These are phyloP conservation scores for Plectropomus leopardus DNA, from an alignment of 2,113 vertebrate species.

Conservation along the genomic window DNA sequence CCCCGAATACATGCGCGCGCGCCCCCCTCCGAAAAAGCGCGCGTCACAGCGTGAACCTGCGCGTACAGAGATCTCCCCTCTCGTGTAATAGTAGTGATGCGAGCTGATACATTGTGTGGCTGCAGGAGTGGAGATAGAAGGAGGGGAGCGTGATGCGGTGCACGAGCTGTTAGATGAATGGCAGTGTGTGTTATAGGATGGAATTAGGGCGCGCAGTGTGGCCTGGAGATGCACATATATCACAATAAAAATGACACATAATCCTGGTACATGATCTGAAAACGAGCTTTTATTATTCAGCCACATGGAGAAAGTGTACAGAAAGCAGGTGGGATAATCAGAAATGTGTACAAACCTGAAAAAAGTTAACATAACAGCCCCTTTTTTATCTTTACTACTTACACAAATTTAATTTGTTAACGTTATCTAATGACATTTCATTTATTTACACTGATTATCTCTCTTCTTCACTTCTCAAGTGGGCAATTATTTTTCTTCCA, in stretches of 20 bases:
- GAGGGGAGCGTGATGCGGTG: constrained; percentile 14
- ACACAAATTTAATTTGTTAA: neutral
- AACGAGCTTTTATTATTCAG: constrained; percentile 46
- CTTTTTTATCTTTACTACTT: neutral
- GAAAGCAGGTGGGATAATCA: neutral
- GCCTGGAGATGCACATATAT: constrained; percentile 1
- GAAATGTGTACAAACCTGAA: neutral
- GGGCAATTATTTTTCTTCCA: neutral
- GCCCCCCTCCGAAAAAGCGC: constrained; percentile 34
- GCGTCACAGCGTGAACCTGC: constrained; percentile 39
- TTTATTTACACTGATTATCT: neutral
- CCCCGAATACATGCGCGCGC: constrained; percentile 53
- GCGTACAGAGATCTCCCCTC: neutral
- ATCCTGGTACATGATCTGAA: neutral
- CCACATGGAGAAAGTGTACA: neutral
- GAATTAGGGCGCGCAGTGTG: constrained; percentile 21
- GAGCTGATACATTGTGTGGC: constrained; percentile 23
- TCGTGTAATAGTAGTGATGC: neutral
- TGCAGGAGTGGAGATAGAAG: constrained; percentile 27
- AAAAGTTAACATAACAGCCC: neutral
- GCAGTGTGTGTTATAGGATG: constrained; percentile 1
- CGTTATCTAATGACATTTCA: neutral
- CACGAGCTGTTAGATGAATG: constrained; percentile 36
- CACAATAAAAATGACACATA: neutral
- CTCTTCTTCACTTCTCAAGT: neutral